phyloP scores from a whole-genome alignment of 2,888 invertebrate genomes.

The Cepaea hortensis region DNA sequence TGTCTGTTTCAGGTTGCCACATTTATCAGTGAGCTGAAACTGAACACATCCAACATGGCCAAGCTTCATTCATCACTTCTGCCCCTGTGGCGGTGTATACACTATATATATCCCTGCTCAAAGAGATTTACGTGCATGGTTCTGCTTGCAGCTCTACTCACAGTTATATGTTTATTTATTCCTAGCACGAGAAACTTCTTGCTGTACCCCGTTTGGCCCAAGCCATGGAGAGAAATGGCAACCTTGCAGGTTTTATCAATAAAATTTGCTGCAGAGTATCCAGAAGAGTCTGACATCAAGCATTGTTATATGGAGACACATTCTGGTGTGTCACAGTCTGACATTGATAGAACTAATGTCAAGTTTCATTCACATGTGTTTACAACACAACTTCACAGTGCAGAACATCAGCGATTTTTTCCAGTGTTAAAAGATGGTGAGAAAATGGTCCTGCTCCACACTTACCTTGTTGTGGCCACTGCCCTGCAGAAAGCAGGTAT shows the following conservation, averaged over 20 bases:
- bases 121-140: background rate
- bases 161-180: background rate
- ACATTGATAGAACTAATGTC: slow-evolving; percentile 3
- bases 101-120: background rate
- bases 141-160: background rate
- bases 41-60: too few species aligned
- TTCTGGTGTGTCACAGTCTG: background rate
- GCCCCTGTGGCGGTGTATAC: background rate
- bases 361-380: background rate
- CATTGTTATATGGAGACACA: background rate
- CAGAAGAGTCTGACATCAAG: background rate
- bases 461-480: slow-evolving; percentile 5
- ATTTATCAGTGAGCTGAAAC: too few species aligned
- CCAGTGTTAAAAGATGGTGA: background rate
- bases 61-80: background rate
- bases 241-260: slow-evolving; percentile 4
- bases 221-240: slow-evolving; percentile 1
- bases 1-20: too few species aligned
- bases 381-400: background rate
- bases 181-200: background rate
- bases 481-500: slow-evolving; percentile 16
- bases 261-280: background rate
- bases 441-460: background rate
- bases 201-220: slow-evolving; percentile 24
- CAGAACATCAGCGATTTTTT: slow-evolving; percentile 11